phyloP scores from a whole-genome alignment of 2,888 invertebrate genomes.

The Heteromyza rotundicornis region DNA sequence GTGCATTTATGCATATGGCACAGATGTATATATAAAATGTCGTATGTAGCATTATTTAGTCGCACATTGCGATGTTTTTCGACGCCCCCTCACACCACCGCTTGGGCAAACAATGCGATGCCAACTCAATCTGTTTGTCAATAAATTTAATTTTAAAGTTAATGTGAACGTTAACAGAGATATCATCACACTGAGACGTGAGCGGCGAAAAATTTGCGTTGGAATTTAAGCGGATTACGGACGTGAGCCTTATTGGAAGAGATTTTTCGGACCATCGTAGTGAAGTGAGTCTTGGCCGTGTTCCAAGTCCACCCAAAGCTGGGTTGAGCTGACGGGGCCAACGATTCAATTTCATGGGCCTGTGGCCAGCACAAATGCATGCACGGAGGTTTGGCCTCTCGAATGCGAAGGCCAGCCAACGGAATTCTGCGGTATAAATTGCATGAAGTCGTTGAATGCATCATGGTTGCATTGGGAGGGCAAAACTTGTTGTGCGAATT shows the following conservation, averaged over 20 bases:
- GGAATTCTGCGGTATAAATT: no score
- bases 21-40: no score
- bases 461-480: background rate
- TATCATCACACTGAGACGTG: background rate
- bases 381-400: no score
- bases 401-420: no score
- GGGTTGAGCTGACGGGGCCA: background rate
- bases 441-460: no score
- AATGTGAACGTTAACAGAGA: background rate
- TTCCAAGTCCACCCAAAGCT: background rate
- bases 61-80: no score
- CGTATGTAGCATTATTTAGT: no score
- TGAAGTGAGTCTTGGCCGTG: no score
- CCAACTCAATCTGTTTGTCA: background rate
- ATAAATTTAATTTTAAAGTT: background rate
- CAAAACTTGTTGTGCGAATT: background rate
- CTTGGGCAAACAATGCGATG: no score
- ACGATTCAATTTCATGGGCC: conserved; percentile 57
- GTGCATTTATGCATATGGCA: no score
- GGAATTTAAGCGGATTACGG: background rate
- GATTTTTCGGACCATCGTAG: no score
- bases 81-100: no score
- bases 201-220: background rate
- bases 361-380: conserved; percentile 35
- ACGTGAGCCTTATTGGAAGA: background rate